Evolutionary conservation across 2,888 invertebrate species (phyloP), one percentile per base, ranked within the genome.

Genomic region (Agonopterix heracliana): DNA sequence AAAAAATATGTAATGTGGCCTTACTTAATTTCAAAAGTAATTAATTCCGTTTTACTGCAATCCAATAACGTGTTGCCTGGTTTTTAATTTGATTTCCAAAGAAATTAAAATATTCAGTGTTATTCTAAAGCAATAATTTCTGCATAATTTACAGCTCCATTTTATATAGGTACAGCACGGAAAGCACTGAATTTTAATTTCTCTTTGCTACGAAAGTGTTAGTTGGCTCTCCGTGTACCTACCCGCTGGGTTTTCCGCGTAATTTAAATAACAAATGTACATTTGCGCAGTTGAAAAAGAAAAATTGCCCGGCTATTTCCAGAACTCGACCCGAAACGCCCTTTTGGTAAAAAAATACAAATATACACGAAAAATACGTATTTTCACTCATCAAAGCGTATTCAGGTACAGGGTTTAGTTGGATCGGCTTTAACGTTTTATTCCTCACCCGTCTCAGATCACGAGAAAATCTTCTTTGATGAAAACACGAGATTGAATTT

Each of bases 201-300:
- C 41, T 10, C 34, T 41, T 11, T 11, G 42, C 42, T 34, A 41
- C 9, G 9, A 54, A 52, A 54, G 55, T 57, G 58, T 61, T 59
- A 60, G 56, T 56, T 55, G 53, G 48, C 53, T 46, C 13, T 44
- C 8, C 26, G 26, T 7, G 26, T 3, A 26, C 44, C 26, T 42
- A 5, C 59, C 56, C 56, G 55, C 58, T 55, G 59, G 63, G 62
- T 54, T 69, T 75, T 71, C 63, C 64, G 64, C 64, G 53, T 66
- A 67, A 79, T 80, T 78, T 76, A 69, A 77, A 80, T 79, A 78
- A 74, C 69, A 71, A 76, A 75, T 71, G 61, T 58, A 61, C 54
- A 57, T 66, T 64, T 55, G 52, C 55, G 46, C 45, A 36, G 51
- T 46, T 61, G 53, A 60, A 68, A 68, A 63, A 59, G 58, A 67